phyloP scores from a whole-genome alignment of 2,797 vertebrate genomes.

The Neosalanx taihuensis region DNA sequence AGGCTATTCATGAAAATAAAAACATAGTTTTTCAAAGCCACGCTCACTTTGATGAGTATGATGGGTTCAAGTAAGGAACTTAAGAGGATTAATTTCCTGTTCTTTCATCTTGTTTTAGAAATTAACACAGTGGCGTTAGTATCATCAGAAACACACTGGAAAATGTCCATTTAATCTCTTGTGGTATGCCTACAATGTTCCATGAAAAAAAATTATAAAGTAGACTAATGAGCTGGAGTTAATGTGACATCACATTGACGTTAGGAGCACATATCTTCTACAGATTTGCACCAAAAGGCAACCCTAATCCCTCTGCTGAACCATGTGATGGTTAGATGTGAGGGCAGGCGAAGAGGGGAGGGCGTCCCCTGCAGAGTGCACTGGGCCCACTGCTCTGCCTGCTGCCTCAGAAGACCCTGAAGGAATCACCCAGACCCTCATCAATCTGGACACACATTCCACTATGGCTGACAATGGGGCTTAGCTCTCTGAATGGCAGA shows the following conservation, averaged over 20 bases:
- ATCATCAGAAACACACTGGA: slow-evolving; percentile 16
- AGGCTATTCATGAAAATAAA: too few species aligned
- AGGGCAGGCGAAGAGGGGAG: slow-evolving; percentile 33
- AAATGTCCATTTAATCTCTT: slow-evolving; percentile 20
- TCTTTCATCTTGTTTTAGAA: slow-evolving; percentile 38
- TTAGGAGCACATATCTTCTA: slow-evolving; percentile 26
- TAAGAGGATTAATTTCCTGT: slow-evolving; percentile 40
- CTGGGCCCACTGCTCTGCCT: slow-evolving; percentile 44
- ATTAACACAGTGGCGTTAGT: slow-evolving; percentile 15
- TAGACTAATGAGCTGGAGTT: slow-evolving; percentile 1
- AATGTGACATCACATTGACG: slow-evolving; percentile 16
- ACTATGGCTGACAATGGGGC: slow-evolving; percentile 75
- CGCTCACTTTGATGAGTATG: slow-evolving; percentile 27
- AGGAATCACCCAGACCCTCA: slow-evolving; percentile 70
- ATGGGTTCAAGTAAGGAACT: slow-evolving; percentile 18
- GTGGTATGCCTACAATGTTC: slow-evolving; percentile 11
- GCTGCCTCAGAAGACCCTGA: slow-evolving; percentile 58
- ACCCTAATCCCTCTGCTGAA: background rate
- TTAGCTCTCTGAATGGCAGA: slow-evolving; percentile 72
- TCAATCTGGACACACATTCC: slow-evolving; percentile 77
- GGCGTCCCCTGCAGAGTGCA: slow-evolving; percentile 47
- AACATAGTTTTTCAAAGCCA: background rate
- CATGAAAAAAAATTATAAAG: slow-evolving; percentile 10
- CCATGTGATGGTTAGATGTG: slow-evolving; percentile 6
- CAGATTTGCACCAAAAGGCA: slow-evolving; percentile 11